phyloP scores from a whole-genome alignment of 2,797 vertebrate genomes.

The Gymnothorax reevesii region DNA sequence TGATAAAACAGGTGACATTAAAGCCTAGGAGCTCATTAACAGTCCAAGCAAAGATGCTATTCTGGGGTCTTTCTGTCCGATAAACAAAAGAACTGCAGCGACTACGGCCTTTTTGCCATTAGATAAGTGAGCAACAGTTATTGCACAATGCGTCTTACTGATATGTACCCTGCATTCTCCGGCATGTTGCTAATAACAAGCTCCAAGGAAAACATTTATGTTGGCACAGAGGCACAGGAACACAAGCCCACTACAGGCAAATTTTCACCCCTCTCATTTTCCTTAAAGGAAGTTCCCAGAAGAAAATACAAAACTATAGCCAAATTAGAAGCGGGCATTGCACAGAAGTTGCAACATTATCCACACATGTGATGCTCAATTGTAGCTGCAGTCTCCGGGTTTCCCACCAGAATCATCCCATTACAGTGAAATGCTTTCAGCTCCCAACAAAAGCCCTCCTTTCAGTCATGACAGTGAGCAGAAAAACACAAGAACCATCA shows the following conservation, averaged over 20 bases:
- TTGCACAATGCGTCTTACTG: neutral
- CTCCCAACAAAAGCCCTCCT: conserved; percentile 40
- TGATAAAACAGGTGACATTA: too few relatives aligned
- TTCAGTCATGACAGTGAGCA: conserved; percentile 27
- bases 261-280: neutral
- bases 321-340: neutral
- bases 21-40: too few relatives aligned
- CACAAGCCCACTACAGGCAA: neutral
- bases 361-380: neutral
- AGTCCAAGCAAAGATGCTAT: neutral
- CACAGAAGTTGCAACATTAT: neutral
- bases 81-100: neutral
- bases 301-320: neutral
- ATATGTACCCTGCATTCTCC: neutral
- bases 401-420: conserved; percentile 25
- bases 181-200: too few relatives aligned
- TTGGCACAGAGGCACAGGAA: neutral
- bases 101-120: neutral
- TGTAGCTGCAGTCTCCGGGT: neutral
- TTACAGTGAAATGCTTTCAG: conserved; percentile 41
- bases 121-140: neutral
- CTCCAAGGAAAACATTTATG: too few relatives aligned
- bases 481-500: conserved; percentile 23
- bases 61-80: neutral
- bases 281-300: neutral